Conservation (phyloP, 2,797 vertebrate genomes). For the Rhinophrynus dorsalis region DNA sequence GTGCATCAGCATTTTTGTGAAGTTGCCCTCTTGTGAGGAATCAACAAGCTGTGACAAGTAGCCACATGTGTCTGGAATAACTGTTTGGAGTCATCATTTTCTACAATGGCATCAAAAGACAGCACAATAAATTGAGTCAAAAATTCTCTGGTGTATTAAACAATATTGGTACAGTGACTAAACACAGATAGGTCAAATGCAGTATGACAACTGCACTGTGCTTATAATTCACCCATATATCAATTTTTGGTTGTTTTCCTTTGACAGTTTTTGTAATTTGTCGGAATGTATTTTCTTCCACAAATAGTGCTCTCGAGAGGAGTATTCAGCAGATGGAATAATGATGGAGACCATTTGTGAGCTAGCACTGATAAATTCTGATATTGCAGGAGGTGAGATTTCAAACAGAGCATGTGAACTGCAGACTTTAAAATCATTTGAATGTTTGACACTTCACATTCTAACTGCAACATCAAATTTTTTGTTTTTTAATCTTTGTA, state of each 20-base stretch:
- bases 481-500: conserved; percentile 8
- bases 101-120: too few relatives aligned
- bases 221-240: neutral
- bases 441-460: neutral
- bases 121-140: neutral
- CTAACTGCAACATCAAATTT: conserved; percentile 15
- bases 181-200: too few relatives aligned
- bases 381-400: conserved; percentile 26
- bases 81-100: too few relatives aligned
- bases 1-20: too few relatives aligned
- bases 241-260: too few relatives aligned
- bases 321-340: neutral
- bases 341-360: conserved; percentile 26
- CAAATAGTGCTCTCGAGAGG: neutral
- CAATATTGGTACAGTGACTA: neutral
- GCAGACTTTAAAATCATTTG: conserved; percentile 12
- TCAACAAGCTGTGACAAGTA: too few relatives aligned
- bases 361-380: conserved; percentile 19
- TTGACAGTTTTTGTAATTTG: too few relatives aligned
- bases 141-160: neutral
- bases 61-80: too few relatives aligned
- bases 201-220: neutral
- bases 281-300: neutral
- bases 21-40: too few relatives aligned
- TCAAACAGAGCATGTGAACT: conserved; percentile 24